Evolutionary conservation across 2,113 vertebrate species (phyloP).

Genomic region (Caracal caracal): DNA sequence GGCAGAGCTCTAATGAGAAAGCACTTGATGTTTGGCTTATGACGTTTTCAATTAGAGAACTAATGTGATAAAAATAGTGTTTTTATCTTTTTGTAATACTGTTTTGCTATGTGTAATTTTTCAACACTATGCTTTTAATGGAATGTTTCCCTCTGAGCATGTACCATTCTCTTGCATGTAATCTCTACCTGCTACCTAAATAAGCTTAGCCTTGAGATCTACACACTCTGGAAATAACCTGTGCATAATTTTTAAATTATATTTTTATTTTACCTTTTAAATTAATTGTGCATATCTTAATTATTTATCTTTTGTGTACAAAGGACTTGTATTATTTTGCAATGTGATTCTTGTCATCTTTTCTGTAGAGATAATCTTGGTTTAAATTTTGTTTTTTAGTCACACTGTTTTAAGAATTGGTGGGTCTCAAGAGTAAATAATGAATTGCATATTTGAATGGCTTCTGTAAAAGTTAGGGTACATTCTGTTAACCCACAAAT

Average conservation of each 20-base stretch:
- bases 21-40: not conserved
- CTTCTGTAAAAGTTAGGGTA: conserved; percentile 51
- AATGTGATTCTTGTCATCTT: not conserved
- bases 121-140: not conserved
- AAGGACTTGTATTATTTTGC: not conserved
- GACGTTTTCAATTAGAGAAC: conserved; percentile 41
- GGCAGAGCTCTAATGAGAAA: not conserved
- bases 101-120: not conserved
- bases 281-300: not conserved
- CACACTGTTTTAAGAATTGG: conserved; percentile 61
- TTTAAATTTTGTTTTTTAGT: not conserved
- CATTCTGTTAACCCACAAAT: conserved; percentile 60
- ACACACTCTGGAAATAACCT: not conserved
- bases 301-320: not conserved
- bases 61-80: not conserved
- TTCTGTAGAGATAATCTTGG: not conserved
- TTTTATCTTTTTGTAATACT: conserved; percentile 5
- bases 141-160: not conserved
- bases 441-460: conserved; percentile 68
- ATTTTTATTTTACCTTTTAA: not conserved
- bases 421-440: conserved; percentile 66
- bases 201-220: conserved; percentile 1
- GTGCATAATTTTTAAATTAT: not conserved
- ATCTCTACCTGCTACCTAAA: not conserved
- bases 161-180: not conserved